phyloP scores from a whole-genome alignment of 1,140 invertebrate genomes.

The Colletes gigas region DNA sequence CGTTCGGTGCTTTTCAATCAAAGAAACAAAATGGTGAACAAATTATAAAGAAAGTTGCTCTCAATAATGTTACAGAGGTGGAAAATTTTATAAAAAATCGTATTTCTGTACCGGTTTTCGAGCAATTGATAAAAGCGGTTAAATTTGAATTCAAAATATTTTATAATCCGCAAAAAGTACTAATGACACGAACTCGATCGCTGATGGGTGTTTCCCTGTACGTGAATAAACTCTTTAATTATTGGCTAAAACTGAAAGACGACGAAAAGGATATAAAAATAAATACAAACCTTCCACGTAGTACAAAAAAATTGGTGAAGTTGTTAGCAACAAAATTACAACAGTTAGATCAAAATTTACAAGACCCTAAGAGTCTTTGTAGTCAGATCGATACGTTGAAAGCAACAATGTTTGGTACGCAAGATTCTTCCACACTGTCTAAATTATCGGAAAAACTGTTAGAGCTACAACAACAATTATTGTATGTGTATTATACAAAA shows the following conservation, averaged over 20 bases:
- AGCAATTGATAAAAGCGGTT: background rate
- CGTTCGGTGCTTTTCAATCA: slow-evolving; percentile 25
- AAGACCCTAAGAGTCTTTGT: slow-evolving; percentile 38
- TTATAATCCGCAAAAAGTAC: background rate
- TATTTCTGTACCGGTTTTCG: slow-evolving; percentile 6
- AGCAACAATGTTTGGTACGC: background rate
- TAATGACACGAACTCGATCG: slow-evolving; percentile 6
- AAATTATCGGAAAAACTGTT: background rate
- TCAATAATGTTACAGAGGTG: background rate
- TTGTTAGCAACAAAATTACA: slow-evolving; percentile 21
- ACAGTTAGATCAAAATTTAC: background rate
- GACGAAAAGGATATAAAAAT: slow-evolving; percentile 51
- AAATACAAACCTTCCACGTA: slow-evolving; percentile 28
- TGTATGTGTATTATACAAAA: slow-evolving; percentile 12
- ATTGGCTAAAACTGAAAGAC: slow-evolving; percentile 47
- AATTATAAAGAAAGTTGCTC: background rate
- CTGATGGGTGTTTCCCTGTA: accelerated
- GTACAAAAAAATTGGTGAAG: background rate
- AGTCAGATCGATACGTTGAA: slow-evolving; percentile 4
- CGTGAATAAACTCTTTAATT: slow-evolving; percentile 7
- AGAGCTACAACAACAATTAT: background rate
- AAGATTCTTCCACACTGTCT: background rate
- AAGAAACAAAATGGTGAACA: background rate
- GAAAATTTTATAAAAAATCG: background rate
- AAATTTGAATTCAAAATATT: slow-evolving; percentile 50